Evolutionary conservation across 2,797 vertebrate species (phyloP).

Genomic region (Phrynocephalus guinanensis): DNA sequence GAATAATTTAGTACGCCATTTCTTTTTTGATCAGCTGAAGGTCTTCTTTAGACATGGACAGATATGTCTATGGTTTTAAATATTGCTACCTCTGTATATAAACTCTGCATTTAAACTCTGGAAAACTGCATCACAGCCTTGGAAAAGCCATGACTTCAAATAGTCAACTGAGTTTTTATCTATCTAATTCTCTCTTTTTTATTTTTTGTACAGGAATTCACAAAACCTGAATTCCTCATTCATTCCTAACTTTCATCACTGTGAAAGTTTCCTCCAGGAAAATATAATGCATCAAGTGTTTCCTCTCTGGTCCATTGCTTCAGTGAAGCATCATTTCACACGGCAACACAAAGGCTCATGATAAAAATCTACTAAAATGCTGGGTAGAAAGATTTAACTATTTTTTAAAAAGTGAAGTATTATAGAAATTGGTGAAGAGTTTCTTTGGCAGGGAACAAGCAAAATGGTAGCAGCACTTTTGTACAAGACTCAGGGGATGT

Average conservation of each 20-base stretch:
- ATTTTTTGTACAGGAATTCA: background rate
- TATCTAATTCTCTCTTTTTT: background rate
- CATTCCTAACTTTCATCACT: background rate
- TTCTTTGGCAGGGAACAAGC: background rate
- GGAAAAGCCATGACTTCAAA: background rate
- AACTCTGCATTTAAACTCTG: background rate
- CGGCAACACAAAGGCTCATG: background rate
- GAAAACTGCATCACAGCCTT: background rate
- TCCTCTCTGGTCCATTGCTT: background rate
- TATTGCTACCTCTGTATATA: no score
- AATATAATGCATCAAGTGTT: background rate
- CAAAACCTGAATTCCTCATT: background rate
- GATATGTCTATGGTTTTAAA: background rate
- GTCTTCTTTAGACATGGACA: no score
- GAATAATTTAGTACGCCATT: background rate
- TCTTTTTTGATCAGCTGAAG: background rate
- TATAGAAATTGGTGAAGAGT: background rate
- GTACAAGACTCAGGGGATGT: conserved; percentile 10
- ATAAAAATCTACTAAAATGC: background rate
- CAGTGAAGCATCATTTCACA: background rate
- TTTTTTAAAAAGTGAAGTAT: background rate
- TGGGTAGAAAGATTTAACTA: background rate
- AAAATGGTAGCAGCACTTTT: background rate
- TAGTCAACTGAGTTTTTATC: background rate
- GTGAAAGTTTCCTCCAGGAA: background rate